Base-by-base conservation (phyloP, 2,888 invertebrate genomes). In the Cepaea hortensis region DNA sequence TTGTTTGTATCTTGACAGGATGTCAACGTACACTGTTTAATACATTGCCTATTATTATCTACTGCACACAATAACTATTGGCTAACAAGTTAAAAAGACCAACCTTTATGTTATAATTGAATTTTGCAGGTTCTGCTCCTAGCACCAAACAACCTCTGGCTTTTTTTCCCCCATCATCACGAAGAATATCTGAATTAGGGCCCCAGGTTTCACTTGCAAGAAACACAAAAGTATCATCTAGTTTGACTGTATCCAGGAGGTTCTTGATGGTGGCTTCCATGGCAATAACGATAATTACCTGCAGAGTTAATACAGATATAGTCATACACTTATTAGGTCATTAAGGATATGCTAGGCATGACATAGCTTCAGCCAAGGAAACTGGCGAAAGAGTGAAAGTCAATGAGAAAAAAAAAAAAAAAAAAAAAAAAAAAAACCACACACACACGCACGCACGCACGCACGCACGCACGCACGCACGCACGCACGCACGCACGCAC, bases 201-300 rank as follows among this genome's bases (percentile, higher is more conserved):
- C 92, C 92, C 92, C 92, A 92, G 1, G 91, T 90, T 80, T 92
- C 92, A 83, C 92, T 91, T 23, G 91, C 91, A n/a, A 92, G 87
- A 62, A 92, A 92, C 48, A 90, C 88, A 81, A 84, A 73, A 20
- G 70, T 85, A 3, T 81, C 77, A 68, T 81, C 83, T 3, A 20
- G 80, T 11, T 83, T 83, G 35, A 90, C 89, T 18, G 88, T 88
- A 9, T 90, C 87, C 9, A 93, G 80, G 2, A 93, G 84, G 20
- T 88, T 87, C 15, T 86, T 79, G 15, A 90, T 90, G 9, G 90
- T 81, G 3, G 89, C 88, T 61, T 90, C 91, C 48, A 91, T 89
- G 1, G 91, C 90, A 82, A 92, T 91, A 23, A 90, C 90, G 9
- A 93, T 88, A 3, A 93, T 90, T 4, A 91, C 91, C 68, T 86